Percentiles rank a stretch among this genome's conserved stretches.
Conservation (phyloP, 2,888 invertebrate genomes). For the Frankliniella fusca region DNA sequence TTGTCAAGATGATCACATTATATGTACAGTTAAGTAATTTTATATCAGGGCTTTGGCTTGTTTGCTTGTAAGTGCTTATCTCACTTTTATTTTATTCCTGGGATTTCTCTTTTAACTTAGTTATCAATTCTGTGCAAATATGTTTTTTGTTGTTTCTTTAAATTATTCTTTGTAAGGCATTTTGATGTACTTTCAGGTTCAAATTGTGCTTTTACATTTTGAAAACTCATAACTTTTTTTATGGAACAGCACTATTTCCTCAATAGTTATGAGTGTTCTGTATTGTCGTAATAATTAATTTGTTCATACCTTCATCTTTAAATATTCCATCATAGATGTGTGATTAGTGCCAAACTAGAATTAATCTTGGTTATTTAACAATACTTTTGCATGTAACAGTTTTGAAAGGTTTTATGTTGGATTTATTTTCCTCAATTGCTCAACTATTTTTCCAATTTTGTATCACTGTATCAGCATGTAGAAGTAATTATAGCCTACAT, state of each 20-base stretch:
- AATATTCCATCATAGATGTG: no score
- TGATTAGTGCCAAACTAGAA: no score
- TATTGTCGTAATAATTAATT: no score
- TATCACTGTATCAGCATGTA: conserved; percentile 48
- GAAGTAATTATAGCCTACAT: conserved; percentile 36
- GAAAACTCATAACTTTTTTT: background rate
- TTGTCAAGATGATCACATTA: conserved; percentile 30
- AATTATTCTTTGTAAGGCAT: no score
- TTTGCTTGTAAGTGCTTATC: conserved; percentile 46
- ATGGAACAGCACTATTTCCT: no score
- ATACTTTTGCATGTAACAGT: no score
- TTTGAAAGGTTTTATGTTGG: conserved; percentile 34
- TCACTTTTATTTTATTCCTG: conserved; percentile 43
- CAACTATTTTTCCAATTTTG: conserved; percentile 46
- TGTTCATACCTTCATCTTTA: no score
- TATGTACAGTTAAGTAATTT: background rate
- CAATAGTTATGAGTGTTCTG: no score
- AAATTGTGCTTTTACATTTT: background rate
- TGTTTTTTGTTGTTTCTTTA: no score
- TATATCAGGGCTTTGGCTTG: conserved; percentile 41
- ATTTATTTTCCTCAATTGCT: conserved; percentile 36
- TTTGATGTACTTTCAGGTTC: no score
- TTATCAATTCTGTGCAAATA: no score
- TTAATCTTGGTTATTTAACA: no score
- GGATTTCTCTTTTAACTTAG: conserved; percentile 38